Evolutionary conservation across 2,113 vertebrate genomes (phyloP).

Genomic region (Cinclus mexicanus): DNA sequence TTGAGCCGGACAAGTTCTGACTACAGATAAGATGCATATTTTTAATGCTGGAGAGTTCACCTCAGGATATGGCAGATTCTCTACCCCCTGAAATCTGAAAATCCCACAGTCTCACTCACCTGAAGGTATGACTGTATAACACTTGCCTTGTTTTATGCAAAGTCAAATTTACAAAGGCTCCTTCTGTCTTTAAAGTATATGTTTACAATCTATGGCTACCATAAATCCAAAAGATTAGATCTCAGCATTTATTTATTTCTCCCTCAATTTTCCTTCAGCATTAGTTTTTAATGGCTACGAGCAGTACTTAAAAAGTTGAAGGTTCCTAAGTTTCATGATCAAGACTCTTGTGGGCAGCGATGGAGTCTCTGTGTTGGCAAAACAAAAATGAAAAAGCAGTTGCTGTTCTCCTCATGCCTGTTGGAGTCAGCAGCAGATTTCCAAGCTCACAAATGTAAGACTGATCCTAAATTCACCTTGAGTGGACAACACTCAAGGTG

Average conservation of each 20-base stretch:
- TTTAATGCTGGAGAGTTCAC: slow-evolving; percentile 14
- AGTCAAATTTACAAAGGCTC: background rate
- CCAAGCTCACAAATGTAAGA: background rate
- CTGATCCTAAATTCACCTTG: background rate
- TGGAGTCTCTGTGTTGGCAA: background rate
- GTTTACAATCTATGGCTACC: background rate
- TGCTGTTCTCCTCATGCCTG: background rate
- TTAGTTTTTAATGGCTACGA: background rate
- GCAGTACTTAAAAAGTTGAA: background rate
- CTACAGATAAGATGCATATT: slow-evolving; percentile 28
- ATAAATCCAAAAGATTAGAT: background rate
- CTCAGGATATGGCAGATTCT: background rate
- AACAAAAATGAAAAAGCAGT: background rate
- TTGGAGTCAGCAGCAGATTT: background rate
- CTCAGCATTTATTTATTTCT: background rate
- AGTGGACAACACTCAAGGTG: background rate
- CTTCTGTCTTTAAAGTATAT: background rate
- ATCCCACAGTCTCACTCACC: background rate
- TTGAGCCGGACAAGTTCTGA: slow-evolving; percentile 33
- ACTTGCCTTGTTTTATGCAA: background rate
- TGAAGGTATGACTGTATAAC: background rate
- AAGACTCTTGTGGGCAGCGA: background rate
- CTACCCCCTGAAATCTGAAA: background rate
- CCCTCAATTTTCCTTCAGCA: background rate
- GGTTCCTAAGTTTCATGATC: background rate